Evolutionary conservation across 1,140 invertebrate genomes (phyloP).

Genomic region (Papilio aristodemus): DNA sequence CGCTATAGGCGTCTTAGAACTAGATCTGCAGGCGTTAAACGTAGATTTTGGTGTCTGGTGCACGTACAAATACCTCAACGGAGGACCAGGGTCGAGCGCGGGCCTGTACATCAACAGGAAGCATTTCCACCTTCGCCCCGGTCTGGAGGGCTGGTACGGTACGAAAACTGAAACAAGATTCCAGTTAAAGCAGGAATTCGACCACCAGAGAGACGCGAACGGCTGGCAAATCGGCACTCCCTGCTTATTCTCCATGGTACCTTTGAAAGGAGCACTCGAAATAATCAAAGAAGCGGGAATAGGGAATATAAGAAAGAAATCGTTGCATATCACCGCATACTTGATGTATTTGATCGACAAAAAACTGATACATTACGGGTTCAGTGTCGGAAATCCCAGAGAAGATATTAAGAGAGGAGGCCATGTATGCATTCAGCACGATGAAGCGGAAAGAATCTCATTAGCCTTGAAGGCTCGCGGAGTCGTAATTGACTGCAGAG

Average conservation of each 20-base stretch:
- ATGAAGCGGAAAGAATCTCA: slow-evolving; percentile 64
- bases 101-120: slow-evolving; percentile 65
- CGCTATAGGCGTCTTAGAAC: slow-evolving; percentile 54
- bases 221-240: slow-evolving; percentile 70
- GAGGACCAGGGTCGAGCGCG: slow-evolving; percentile 59
- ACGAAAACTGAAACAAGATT: slow-evolving; percentile 65
- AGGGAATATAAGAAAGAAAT: slow-evolving; percentile 59
- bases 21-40: slow-evolving; percentile 58
- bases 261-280: slow-evolving; percentile 59
- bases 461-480: slow-evolving; percentile 52
- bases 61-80: slow-evolving; percentile 71
- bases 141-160: slow-evolving; percentile 67
- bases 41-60: slow-evolving; percentile 71
- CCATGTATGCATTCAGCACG: slow-evolving; percentile 64
- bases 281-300: slow-evolving; percentile 61
- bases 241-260: slow-evolving; percentile 55
- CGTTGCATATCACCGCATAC: slow-evolving; percentile 62
- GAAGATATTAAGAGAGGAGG: slow-evolving; percentile 64
- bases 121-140: slow-evolving; percentile 57
- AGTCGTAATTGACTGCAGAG: slow-evolving; percentile 58
- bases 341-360: slow-evolving; percentile 67
- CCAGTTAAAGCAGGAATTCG: slow-evolving; percentile 60
- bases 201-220: slow-evolving; percentile 57
- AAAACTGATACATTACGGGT: slow-evolving; percentile 51
- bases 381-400: slow-evolving; percentile 54